These are phyloP conservation scores for Bagarius yarrelli DNA, from an alignment of 2,113 vertebrate genomes.

Conservation along the genomic window DNA sequence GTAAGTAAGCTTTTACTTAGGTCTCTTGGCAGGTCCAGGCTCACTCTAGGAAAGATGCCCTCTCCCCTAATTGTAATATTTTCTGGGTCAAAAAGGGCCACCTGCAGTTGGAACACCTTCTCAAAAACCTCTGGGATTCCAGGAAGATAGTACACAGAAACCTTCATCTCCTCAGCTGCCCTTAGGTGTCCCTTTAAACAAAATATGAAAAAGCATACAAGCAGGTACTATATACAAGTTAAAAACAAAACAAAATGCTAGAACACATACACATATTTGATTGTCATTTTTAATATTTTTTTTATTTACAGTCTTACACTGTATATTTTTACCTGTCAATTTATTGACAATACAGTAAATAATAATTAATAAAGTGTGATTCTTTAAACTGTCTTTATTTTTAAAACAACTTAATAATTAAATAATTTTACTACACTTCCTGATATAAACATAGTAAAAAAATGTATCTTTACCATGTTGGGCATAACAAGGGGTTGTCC, in stretches of 20 bases:
- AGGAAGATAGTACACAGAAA: constrained; percentile 80
- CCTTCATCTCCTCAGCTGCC: constrained; percentile 62
- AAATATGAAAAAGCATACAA: constrained; percentile 33
- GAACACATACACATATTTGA: no score
- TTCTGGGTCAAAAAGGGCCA: constrained; percentile 74
- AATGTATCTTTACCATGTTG: constrained; percentile 64
- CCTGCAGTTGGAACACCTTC: constrained; percentile 75
- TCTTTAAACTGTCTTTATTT: no score
- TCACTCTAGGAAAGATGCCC: constrained; percentile 77
- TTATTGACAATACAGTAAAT: no score
- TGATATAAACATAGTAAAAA: no score
- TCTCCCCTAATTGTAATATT: constrained; percentile 77
- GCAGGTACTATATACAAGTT: neutral
- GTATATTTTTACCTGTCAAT: no score
- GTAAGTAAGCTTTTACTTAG: constrained; percentile 65
- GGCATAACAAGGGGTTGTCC: constrained; percentile 74
- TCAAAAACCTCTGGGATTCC: constrained; percentile 80
- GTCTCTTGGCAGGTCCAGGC: constrained; percentile 78
- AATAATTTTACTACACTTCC: no score
- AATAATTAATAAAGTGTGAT: no score
- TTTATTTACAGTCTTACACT: no score
- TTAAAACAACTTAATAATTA: no score
- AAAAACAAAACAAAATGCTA: neutral
- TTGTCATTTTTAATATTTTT: no score
- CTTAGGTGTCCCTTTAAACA: constrained; percentile 72